Evolutionary conservation across 1,140 invertebrate genomes (phyloP).

Genomic region (Ridgeia piscesae): DNA sequence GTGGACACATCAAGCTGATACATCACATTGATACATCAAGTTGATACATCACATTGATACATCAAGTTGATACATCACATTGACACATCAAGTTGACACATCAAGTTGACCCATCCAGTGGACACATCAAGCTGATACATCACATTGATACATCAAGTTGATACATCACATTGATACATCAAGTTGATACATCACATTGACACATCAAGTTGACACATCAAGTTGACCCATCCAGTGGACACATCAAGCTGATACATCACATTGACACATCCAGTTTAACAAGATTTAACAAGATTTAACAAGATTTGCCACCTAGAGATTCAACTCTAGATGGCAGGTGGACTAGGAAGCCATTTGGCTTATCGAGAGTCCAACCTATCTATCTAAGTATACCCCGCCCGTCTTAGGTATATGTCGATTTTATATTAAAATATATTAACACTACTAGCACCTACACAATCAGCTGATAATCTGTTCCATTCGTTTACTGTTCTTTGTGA

Average conservation of each 20-base stretch:
- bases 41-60: neutral
- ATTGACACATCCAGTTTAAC: no score
- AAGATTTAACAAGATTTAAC: no score
- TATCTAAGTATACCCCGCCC: no score
- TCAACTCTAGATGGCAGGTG: no score
- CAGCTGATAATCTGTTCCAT: no score
- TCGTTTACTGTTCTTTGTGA: no score
- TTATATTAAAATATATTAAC: no score
- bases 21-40: neutral
- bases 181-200: slow-evolving; percentile 40
- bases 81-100: slow-evolving; percentile 60
- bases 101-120: neutral
- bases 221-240: neutral
- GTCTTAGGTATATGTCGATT: no score
- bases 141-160: neutral
- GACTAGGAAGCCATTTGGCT: no score
- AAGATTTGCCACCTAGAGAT: no score
- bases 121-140: neutral
- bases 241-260: neutral
- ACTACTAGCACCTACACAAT: no score
- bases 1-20: neutral
- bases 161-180: neutral
- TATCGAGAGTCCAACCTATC: no score
- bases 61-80: neutral
- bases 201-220: slow-evolving; percentile 50